phyloP scores from a whole-genome alignment of 2,113 vertebrate genomes.

The Oreochromis spilurus region DNA sequence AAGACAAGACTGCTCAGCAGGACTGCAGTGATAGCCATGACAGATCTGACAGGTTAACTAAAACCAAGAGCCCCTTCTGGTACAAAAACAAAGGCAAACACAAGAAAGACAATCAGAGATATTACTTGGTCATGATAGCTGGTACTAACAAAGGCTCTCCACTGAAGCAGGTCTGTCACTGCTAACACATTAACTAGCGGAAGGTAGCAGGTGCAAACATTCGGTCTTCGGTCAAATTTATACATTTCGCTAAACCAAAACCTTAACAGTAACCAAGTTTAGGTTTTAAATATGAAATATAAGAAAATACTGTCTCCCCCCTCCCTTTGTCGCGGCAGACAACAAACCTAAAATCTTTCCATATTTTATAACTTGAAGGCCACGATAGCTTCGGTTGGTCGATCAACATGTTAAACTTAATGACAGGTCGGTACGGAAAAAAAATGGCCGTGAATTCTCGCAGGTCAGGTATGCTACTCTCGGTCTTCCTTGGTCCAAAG shows the following conservation, averaged over 20 bases:
- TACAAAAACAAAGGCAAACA: neutral
- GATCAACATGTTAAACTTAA: neutral
- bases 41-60: neutral
- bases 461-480: neutral
- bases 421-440: accelerated
- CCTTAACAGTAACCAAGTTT: neutral
- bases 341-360: neutral
- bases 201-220: neutral
- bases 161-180: neutral
- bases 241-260: neutral
- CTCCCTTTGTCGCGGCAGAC: neutral
- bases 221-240: neutral
- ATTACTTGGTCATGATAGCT: neutral
- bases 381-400: neutral
- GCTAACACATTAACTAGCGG: neutral
- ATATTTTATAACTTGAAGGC: neutral
- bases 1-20: neutral
- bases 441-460: neutral
- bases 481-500: neutral
- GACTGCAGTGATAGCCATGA: neutral
- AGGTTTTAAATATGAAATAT: neutral
- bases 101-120: accelerated
- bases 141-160: neutral
- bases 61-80: neutral
- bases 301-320: neutral